phyloP scores from a whole-genome alignment of 2,113 vertebrate genomes.

The Potamarius usumacintae region DNA sequence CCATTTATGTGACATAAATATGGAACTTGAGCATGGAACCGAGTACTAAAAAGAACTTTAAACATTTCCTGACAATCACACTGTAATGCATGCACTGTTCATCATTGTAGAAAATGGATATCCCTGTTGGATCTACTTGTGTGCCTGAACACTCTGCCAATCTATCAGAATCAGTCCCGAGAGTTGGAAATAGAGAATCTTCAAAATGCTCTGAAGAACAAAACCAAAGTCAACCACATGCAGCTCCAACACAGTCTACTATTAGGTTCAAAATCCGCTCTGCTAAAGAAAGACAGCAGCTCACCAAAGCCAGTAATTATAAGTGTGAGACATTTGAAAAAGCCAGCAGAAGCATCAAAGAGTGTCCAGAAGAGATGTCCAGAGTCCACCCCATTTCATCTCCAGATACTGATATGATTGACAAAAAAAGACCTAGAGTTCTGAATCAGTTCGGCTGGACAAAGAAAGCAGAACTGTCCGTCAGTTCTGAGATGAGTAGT shows the following conservation, averaged over 20 bases:
- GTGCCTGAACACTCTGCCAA: neutral
- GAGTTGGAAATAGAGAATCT: slow-evolving; percentile 16
- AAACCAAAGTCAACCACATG: neutral
- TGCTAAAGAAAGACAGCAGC: slow-evolving; percentile 54
- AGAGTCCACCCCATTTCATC: neutral
- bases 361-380: neutral
- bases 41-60: slow-evolving; percentile 10
- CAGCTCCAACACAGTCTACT: neutral
- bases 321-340: neutral
- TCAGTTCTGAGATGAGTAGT: slow-evolving; percentile 45
- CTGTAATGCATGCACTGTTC: slow-evolving; percentile 25
- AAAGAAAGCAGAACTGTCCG: slow-evolving; percentile 8
- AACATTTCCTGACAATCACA: neutral
- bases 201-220: neutral
- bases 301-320: slow-evolving; percentile 36
- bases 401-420: slow-evolving; percentile 25
- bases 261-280: slow-evolving; percentile 65
- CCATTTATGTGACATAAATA: neutral
- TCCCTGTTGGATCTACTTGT: slow-evolving; percentile 18
- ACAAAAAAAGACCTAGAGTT: slow-evolving; percentile 18
- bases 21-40: neutral
- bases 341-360: neutral
- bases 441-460: slow-evolving; percentile 37
- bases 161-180: neutral
- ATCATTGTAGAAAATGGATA: slow-evolving; percentile 36